A percentile compares a stretch with the other conserved stretches of the same genome.
These are phyloP conservation scores for Drosophila miranda DNA, from an alignment of 1,140 invertebrate genomes.

Conservation along the genomic window DNA sequence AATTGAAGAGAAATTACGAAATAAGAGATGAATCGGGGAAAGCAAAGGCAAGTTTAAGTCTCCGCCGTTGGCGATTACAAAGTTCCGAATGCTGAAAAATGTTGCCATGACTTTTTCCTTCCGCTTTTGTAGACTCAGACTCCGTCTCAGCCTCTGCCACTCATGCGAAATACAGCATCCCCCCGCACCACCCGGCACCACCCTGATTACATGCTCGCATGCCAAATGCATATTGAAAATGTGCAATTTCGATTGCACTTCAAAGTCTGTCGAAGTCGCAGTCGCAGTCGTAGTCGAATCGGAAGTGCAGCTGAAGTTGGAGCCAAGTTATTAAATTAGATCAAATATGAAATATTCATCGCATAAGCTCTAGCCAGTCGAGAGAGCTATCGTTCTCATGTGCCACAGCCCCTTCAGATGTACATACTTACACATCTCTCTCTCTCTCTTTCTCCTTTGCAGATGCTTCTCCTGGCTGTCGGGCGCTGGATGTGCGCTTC, in stretches of 20 bases:
- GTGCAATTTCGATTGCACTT: conserved; percentile 78
- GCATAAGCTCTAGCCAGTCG: conserved; percentile 41
- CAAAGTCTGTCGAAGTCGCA: conserved; percentile 64
- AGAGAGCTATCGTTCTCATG: too few species aligned
- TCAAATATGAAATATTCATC: conserved; percentile 78
- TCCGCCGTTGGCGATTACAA: not conserved
- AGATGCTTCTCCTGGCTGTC: conserved; percentile 81
- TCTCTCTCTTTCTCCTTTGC: conserved; percentile 15
- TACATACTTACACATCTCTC: not conserved
- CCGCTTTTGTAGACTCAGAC: not conserved
- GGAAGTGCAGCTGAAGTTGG: not conserved
- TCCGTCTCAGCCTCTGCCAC: not conserved
- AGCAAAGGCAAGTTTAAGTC: conserved; percentile 26
- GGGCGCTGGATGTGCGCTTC: conserved; percentile 81
- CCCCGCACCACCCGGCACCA: not conserved
- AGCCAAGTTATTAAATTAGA: conserved; percentile 76
- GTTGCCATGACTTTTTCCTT: conserved; percentile 51
- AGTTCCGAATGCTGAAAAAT: conserved; percentile 49
- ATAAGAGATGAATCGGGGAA: conserved; percentile 5
- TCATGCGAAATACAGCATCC: too few species aligned
- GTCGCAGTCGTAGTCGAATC: conserved; percentile 11
- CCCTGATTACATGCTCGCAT: conserved; percentile 36
- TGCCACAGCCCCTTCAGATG: not conserved
- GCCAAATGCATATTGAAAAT: conserved; percentile 72
- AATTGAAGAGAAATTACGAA: conserved; percentile 36